These are phyloP conservation scores for Pangasius krempfi DNA, from an alignment of 2,797 vertebrate genomes.

Conservation along the genomic window DNA sequence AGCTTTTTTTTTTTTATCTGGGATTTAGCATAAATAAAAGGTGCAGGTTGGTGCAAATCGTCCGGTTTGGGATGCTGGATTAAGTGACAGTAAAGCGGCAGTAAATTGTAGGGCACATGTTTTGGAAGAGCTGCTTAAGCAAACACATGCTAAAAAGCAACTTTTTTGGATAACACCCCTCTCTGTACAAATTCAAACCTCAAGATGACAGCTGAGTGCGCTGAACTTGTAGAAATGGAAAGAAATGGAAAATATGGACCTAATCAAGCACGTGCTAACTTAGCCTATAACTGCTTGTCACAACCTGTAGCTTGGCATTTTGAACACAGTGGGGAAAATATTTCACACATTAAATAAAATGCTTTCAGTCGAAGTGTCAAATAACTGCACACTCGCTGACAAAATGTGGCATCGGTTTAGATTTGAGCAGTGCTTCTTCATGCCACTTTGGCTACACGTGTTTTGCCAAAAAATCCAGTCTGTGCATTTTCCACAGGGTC, in stretches of 20 bases:
- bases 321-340: conserved; percentile 3
- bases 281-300: conserved; percentile 79
- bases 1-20: not conserved
- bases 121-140: not conserved
- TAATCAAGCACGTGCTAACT: conserved; percentile 64
- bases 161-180: conserved; percentile 63
- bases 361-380: not conserved
- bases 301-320: conserved; percentile 78
- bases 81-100: not conserved
- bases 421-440: conserved; percentile 73
- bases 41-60: not conserved
- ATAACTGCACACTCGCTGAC: conserved; percentile 78
- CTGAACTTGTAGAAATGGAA: conserved; percentile 39
- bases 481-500: conserved; percentile 77
- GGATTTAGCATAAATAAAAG: not conserved
- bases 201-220: conserved; percentile 79
- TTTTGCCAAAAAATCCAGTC: conserved; percentile 78
- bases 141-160: not conserved
- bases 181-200: conserved; percentile 76
- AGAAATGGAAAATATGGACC: not conserved
- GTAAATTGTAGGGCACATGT: conserved; percentile 6
- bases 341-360: conserved; percentile 73
- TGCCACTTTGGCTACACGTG: conserved; percentile 67
- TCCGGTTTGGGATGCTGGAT: not conserved
- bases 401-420: not conserved